Evolutionary conservation across 64 coral and sea anemone species (phyloP), one percentile per base, ranked within the genome.

Genomic region (Porites lutea): DNA sequence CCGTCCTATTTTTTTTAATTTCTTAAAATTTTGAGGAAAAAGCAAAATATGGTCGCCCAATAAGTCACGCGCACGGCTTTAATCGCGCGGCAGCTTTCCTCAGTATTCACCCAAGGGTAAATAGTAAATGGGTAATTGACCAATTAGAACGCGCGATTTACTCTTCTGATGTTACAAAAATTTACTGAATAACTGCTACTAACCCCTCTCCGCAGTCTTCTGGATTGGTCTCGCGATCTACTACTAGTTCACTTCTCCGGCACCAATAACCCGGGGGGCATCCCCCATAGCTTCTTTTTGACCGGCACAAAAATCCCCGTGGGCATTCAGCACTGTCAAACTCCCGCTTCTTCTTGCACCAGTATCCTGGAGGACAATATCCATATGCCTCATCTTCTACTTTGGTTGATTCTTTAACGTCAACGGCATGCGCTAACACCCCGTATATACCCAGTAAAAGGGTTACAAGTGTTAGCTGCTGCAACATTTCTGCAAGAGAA

Each of bases 211-310:
- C 22, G 15, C 92, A 94, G 18, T 94, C 18, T 16, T 89, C 62
- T 72, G 88, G 87, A 52, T 88, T 67, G 5, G 78, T 94, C 10
- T 89, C 67, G 48, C 59, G 52, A 72, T 89, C 78, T n/a, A 84
- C 46, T 9, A 94, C 92, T 2, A 89, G 51, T 2, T 94, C 78
- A 48, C 92, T 84, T 83, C 92, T 89, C 52, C 86, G 79, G 67
- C 92, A 94, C 92, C 92, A 94, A 75, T 89, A 94, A 27, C 92
- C 92, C 6, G 92, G 87, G 3, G 92, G 92, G 10, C 92, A 94
- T 2, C 78, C 68, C 52, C 3, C 21, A 14, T 72, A 27, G 16
- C 78, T 83, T 46, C 92, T 68, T 58, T 52, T 76, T 74, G 88
- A 83, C 2, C 69, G 78, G 69, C 92, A 94, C 55, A 72, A 52